Conservation (phyloP, 2,888 invertebrate genomes). For the Cephus sareptanus region DNA sequence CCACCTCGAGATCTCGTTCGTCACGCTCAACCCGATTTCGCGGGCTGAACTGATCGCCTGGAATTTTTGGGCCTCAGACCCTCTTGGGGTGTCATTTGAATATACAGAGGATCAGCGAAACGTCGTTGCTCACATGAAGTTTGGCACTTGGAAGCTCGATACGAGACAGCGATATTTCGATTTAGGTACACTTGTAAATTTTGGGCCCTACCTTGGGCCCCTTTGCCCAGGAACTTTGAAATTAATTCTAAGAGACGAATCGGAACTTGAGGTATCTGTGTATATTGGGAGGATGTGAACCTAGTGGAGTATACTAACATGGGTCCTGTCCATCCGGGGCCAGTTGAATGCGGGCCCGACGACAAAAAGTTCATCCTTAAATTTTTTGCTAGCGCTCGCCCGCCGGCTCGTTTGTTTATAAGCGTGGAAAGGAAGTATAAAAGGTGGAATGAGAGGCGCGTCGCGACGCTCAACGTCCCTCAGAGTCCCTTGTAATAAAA, state of each 20-base stretch:
- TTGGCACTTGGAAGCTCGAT: not conserved
- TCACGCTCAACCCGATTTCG: slow-evolving; percentile 49
- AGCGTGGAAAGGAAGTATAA: slow-evolving; percentile 32
- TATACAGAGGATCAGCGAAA: not conserved
- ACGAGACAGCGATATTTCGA: not conserved
- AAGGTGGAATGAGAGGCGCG: slow-evolving; percentile 13
- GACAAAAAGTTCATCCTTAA: slow-evolving; percentile 17
- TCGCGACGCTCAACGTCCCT: not conserved
- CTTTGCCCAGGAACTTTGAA: not conserved
- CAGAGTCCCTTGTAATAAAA: not conserved
- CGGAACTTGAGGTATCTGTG: not conserved
- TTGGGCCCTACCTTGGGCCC: not conserved
- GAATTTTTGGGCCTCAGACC: not conserved
- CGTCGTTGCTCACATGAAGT: not conserved
- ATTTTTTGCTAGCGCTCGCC: slow-evolving; percentile 28
- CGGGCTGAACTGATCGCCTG: not conserved
- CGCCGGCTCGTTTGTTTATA: slow-evolving; percentile 34
- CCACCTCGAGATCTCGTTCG: slow-evolving; percentile 60
- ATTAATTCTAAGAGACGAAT: not conserved
- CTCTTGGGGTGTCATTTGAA: not conserved
- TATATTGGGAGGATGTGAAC: not conserved
- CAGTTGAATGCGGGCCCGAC: not conserved
- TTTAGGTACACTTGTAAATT: not conserved
- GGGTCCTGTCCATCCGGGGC: not conserved
- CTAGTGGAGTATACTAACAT: not conserved